Percentiles rank a stretch among this genome's conserved stretches.
Evolutionary conservation across 2,113 vertebrate species (phyloP).

Genomic region (Menidia beryllina): DNA sequence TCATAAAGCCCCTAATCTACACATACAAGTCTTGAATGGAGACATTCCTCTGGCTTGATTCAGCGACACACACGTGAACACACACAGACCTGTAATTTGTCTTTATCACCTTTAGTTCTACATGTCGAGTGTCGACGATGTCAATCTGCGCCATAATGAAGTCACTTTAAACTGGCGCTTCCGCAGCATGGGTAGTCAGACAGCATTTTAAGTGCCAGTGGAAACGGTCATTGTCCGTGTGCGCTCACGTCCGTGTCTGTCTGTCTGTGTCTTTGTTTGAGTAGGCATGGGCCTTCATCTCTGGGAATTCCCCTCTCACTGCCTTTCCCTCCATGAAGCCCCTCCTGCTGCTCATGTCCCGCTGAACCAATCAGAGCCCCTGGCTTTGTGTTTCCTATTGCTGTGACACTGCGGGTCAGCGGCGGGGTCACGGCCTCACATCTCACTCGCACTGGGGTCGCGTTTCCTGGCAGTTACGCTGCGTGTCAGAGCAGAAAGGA

Average conservation of each 20-base stretch:
- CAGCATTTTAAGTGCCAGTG: slow-evolving; percentile 21
- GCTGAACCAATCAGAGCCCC: slow-evolving; percentile 54
- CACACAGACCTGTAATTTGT: slow-evolving; percentile 46
- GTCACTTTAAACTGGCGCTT: background rate
- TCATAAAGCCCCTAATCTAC: slow-evolving; percentile 73
- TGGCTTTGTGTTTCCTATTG: slow-evolving; percentile 62
- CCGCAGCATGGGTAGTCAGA: slow-evolving; percentile 24
- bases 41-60: slow-evolving; percentile 69
- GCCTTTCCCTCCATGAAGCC: slow-evolving; percentile 28
- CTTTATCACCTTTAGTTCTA: slow-evolving; percentile 17
- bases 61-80: slow-evolving; percentile 52
- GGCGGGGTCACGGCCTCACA: slow-evolving; percentile 51
- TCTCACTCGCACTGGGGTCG: slow-evolving; percentile 40
- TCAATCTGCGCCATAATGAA: slow-evolving; percentile 12
- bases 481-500: slow-evolving; percentile 21
- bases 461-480: slow-evolving; percentile 52
- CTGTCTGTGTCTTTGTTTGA: slow-evolving; percentile 42
- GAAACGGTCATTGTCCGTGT: slow-evolving; percentile 21
- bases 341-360: slow-evolving; percentile 23
- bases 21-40: slow-evolving; percentile 72
- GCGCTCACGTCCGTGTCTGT: slow-evolving; percentile 15
- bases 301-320: slow-evolving; percentile 73
- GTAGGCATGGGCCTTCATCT: slow-evolving; percentile 58
- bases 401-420: slow-evolving; percentile 60
- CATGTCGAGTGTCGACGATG: slow-evolving; percentile 27